These are phyloP conservation scores for Halichoeres trimaculatus DNA, from an alignment of 2,113 vertebrate species.

Conservation along the genomic window DNA sequence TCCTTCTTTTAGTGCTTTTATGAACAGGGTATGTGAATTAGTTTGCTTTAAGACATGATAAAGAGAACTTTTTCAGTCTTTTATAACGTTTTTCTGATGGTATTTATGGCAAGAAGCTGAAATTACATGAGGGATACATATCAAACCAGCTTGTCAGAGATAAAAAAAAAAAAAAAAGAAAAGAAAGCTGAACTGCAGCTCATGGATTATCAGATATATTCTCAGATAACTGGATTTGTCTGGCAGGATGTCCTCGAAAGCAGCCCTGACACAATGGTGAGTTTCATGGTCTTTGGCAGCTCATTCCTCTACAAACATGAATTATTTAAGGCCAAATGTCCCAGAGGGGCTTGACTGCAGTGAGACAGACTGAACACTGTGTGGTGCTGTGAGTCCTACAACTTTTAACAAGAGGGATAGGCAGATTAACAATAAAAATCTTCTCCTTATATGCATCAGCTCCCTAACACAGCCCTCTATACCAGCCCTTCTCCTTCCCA, in stretches of 20 bases:
- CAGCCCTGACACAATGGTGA: constrained; percentile 7
- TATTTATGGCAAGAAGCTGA: not conserved
- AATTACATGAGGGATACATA: not conserved
- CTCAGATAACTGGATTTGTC: constrained; percentile 32
- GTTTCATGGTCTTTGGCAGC: constrained; percentile 37
- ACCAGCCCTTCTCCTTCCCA: not conserved
- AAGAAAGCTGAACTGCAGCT: constrained; percentile 14
- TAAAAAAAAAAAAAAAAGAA: no score
- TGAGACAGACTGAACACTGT: constrained; percentile 44
- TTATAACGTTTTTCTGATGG: not conserved
- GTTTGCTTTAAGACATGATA: not conserved
- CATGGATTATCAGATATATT: constrained; percentile 18
- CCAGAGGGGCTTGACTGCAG: constrained; percentile 29
- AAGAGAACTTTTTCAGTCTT: not conserved
- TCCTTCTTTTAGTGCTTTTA: no score
- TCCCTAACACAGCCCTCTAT: constrained; percentile 20
- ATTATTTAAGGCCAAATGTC: constrained; percentile 36
- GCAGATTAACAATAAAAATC: constrained; percentile 25
- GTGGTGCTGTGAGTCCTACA: constrained; percentile 60
- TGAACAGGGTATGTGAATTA: no score
- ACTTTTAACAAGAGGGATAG: not conserved
- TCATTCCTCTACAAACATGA: constrained; percentile 27
- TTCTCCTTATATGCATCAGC: constrained; percentile 21
- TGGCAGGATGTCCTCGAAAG: constrained; percentile 36
- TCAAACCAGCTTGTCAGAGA: not conserved